phyloP scores from a whole-genome alignment of 2,113 vertebrate genomes.

The Microtus ochrogaster region DNA sequence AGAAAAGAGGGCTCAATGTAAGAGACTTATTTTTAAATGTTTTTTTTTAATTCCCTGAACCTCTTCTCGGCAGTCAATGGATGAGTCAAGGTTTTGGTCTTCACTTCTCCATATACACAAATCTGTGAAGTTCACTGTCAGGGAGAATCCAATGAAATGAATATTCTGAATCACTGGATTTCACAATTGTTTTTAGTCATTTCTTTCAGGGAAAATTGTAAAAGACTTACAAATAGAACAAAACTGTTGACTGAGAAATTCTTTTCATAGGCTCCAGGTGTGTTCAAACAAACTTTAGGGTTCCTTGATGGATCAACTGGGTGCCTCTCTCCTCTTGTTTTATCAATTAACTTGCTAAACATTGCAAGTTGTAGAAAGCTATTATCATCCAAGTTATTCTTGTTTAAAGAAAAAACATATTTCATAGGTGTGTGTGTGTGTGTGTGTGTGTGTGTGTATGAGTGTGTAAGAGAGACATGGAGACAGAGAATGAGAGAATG shows the following conservation, averaged over 20 bases:
- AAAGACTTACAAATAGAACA: background rate
- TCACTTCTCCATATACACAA: background rate
- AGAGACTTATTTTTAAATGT: background rate
- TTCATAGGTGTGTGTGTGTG: background rate
- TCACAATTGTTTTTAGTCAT: background rate
- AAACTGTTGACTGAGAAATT: background rate
- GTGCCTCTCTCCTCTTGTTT: background rate
- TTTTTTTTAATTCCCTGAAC: background rate
- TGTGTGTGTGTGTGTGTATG: background rate
- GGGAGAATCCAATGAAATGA: background rate
- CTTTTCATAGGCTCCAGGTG: background rate
- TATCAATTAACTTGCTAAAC: background rate
- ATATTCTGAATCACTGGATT: background rate
- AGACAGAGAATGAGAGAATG: background rate
- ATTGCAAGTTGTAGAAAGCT: background rate
- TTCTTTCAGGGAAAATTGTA: background rate
- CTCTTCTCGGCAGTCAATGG: background rate
- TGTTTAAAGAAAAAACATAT: background rate
- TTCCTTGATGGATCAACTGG: background rate
- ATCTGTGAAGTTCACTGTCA: background rate
- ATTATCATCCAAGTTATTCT: background rate
- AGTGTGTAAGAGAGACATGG: background rate
- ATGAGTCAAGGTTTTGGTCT: background rate
- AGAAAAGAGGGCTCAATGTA: background rate
- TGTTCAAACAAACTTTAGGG: background rate